Evolutionary conservation across 2,888 invertebrate species (phyloP), one percentile per base, ranked within the genome.

Genomic region (Acrocyrtus sp.): DNA sequence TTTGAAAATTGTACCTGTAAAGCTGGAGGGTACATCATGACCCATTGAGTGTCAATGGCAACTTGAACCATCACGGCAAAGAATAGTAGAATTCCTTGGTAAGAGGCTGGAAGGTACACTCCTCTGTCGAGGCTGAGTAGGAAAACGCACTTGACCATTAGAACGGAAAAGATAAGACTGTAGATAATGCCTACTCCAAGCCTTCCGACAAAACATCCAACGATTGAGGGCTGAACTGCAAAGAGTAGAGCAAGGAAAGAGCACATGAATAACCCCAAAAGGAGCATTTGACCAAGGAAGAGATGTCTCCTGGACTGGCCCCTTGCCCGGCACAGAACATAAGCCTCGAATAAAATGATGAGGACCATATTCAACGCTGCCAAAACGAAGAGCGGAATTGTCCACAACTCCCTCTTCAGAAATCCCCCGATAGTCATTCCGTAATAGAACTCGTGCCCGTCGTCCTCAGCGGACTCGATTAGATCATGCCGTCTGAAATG

Each of bases 111-210:
- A 65, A 96, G 87, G 84, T 96, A 96, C 57, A 95, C 94, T 75
- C 93, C 95, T 62, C 93, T 91, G 85, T 96, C 95, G 75, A 96
- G 89, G 83, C 95, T 95, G 8, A 96, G 90, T 74, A 96, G 88
- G 84, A 96, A 96, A 80, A 96, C 94, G 85, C 95, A 93, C 86
- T 97, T 96, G 78, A 96, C 96, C 81, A 97, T 88, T 57, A 97
- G 88, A 0, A 96, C 92, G 45, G 95, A 93, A 85, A 96, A 96
- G 73, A 95, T 92, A 67, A 96, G 88, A 61, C 94, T 91, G 78
- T 86, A 87, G 81, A 93, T 92, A 8, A 94, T 88, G 60, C 95
- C 95, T 48, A 92, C 90, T 47, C 92, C 93, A 81, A 94, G 90
- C 60, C 94, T 88, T 76, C 93, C 90, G 24, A 92, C 89, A 60